These are phyloP conservation scores for Oryzias woworae DNA, from an alignment of 2,113 vertebrate genomes.

Conservation along the genomic window DNA sequence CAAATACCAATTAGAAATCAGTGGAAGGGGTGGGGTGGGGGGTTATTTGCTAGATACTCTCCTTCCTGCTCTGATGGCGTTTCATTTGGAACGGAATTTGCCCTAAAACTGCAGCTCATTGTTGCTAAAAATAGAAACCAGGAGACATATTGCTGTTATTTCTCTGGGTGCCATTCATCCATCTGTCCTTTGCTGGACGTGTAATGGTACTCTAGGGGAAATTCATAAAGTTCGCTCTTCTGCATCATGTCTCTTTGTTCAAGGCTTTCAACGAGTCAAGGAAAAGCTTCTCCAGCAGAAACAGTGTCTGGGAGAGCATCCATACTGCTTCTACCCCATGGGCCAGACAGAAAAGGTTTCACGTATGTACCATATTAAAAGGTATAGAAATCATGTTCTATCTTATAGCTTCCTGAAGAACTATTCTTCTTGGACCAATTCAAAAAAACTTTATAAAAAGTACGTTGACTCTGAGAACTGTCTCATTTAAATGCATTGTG, in stretches of 20 bases:
- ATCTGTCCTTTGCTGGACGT: slow-evolving; percentile 58
- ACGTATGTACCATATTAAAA: not conserved
- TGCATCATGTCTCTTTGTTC: slow-evolving; percentile 44
- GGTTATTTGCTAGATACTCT: slow-evolving; percentile 29
- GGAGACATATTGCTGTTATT: slow-evolving; percentile 46
- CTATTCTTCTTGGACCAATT: too few species aligned
- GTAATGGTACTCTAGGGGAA: slow-evolving; percentile 55
- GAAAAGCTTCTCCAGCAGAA: slow-evolving; percentile 19
- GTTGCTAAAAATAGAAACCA: slow-evolving; percentile 48
- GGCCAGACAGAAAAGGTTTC: not conserved
- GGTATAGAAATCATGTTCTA: not conserved
- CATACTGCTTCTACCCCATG: not conserved
- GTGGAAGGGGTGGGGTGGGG: not conserved
- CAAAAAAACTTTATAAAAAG: too few species aligned
- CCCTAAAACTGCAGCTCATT: slow-evolving; percentile 53
- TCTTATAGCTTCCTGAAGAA: too few species aligned
- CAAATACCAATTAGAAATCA: not conserved
- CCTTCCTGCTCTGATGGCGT: slow-evolving; percentile 35
- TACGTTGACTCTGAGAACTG: too few species aligned
- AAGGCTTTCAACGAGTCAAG: slow-evolving; percentile 49
- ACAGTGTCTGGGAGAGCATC: slow-evolving; percentile 29
- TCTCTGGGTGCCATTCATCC: slow-evolving; percentile 60
- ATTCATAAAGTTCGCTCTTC: slow-evolving; percentile 65
- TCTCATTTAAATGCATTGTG: too few species aligned
- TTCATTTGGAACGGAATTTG: slow-evolving; percentile 46